Conservation (phyloP, 2,888 invertebrate species). For the Lasiommata megera region DNA sequence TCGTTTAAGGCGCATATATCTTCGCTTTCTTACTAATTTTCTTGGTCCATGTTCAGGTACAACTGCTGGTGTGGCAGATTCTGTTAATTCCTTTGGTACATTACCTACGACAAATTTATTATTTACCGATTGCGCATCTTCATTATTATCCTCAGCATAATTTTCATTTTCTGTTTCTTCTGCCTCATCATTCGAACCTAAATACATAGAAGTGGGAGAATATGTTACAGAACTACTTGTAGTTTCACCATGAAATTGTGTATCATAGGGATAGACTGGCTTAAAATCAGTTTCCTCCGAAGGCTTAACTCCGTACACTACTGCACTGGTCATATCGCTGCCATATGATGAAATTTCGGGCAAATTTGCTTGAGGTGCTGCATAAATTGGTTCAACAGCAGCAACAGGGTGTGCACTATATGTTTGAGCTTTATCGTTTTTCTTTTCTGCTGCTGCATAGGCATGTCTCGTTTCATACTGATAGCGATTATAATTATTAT, state of each 20-base stretch:
- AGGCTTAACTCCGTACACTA: slow-evolving; percentile 72
- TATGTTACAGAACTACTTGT: slow-evolving; percentile 65
- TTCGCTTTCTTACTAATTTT: slow-evolving; percentile 56
- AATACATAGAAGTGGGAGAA: slow-evolving; percentile 71
- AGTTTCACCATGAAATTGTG: slow-evolving; percentile 65
- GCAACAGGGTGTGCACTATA: slow-evolving; percentile 55
- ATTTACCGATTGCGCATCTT: slow-evolving; percentile 48
- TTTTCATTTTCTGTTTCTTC: slow-evolving; percentile 57
- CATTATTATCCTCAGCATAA: slow-evolving; percentile 51
- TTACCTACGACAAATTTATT: slow-evolving; percentile 85
- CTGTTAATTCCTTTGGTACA: slow-evolving; percentile 81
- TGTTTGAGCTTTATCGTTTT: slow-evolving; percentile 56
- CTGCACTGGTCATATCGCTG: slow-evolving; percentile 59
- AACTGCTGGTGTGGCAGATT: slow-evolving; percentile 79
- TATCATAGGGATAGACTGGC: slow-evolving; percentile 72
- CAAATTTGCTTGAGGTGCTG: slow-evolving; percentile 64
- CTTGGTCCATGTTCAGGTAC: slow-evolving; percentile 86
- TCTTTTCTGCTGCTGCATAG: slow-evolving; percentile 68
- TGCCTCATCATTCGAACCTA: slow-evolving; percentile 67
- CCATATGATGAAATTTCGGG: slow-evolving; percentile 59
- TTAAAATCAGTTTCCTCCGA: slow-evolving; percentile 68
- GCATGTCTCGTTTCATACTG: slow-evolving; percentile 69
- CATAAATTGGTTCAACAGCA: slow-evolving; percentile 70
- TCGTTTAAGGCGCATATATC: slow-evolving; percentile 45
- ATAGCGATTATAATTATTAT: slow-evolving; percentile 56